phyloP scores from a whole-genome alignment of 1,140 invertebrate genomes.

The Eulimnadia texana region DNA sequence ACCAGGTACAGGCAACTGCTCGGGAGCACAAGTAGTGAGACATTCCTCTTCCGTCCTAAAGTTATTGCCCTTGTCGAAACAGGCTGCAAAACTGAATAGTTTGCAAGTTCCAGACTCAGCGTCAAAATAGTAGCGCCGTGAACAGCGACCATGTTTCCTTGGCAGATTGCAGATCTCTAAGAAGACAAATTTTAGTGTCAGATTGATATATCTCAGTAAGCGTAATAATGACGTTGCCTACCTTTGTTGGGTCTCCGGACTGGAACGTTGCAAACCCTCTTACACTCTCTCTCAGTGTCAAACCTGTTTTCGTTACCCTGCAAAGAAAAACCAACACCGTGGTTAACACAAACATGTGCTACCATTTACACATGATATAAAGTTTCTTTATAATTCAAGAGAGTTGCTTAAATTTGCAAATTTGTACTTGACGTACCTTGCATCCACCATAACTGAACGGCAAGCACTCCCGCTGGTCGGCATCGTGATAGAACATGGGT shows the following conservation, averaged over 20 bases:
- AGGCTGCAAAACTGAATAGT: slow-evolving; percentile 39
- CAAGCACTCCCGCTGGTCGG: slow-evolving; percentile 5
- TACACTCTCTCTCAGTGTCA: neutral
- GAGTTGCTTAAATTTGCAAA: too few species aligned
- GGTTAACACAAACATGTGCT: too few species aligned
- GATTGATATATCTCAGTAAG: too few species aligned
- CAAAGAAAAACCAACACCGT: too few species aligned
- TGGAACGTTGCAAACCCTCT: slow-evolving; percentile 8
- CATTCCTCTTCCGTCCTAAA: too few species aligned
- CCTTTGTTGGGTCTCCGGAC: neutral
- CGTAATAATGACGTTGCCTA: too few species aligned
- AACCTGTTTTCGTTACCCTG: slow-evolving; percentile 7
- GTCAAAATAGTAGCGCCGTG: slow-evolving; percentile 36
- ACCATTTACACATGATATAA: too few species aligned
- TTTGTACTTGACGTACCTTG: too few species aligned
- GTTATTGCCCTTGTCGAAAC: slow-evolving; percentile 73
- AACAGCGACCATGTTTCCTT: slow-evolving; percentile 10
- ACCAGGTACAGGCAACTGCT: too few species aligned
- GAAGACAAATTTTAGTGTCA: too few species aligned
- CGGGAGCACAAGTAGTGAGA: too few species aligned
- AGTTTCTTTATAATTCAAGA: too few species aligned
- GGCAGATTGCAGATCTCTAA: slow-evolving; percentile 2
- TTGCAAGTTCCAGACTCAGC: slow-evolving; percentile 30
- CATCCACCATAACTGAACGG: slow-evolving; percentile 10
- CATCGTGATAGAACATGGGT: slow-evolving; percentile 27